A percentile compares a stretch with the other conserved stretches of the same genome.
These are phyloP conservation scores for Adrianichthys oophorus DNA, from an alignment of 2,797 vertebrate genomes.

Conservation along the genomic window DNA sequence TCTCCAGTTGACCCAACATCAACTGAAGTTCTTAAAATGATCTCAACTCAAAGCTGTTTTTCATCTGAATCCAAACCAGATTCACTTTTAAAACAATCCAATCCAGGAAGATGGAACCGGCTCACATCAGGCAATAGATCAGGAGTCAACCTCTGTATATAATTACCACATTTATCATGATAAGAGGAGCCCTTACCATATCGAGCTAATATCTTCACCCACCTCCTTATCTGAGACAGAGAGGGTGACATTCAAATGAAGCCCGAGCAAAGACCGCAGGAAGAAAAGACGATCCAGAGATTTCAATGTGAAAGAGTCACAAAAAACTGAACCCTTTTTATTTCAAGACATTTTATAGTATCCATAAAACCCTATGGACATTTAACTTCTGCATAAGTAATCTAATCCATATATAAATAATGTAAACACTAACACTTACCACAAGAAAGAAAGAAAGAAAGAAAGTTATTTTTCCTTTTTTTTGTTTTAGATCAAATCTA, in stretches of 20 bases:
- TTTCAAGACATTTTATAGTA: conserved; percentile 20
- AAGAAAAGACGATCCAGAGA: conserved; percentile 32
- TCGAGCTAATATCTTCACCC: conserved; percentile 37
- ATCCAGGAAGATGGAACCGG: conserved; percentile 53
- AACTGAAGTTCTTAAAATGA: conserved; percentile 48
- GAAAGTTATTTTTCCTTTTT: no score
- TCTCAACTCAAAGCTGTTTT: conserved; percentile 47
- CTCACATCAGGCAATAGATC: conserved; percentile 60
- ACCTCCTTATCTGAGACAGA: conserved; percentile 35
- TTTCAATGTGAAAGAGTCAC: conserved; percentile 26
- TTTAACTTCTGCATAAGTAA: no score
- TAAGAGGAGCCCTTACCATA: conserved; percentile 46
- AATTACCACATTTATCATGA: conserved; percentile 62
- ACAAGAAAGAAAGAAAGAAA: no score
- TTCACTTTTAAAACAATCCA: conserved; percentile 51
- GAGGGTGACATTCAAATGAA: conserved; percentile 32
- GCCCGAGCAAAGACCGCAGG: conserved; percentile 16
- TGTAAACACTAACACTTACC: no score
- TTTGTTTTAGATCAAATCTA: no score
- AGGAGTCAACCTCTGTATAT: conserved; percentile 53
- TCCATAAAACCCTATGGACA: no score
- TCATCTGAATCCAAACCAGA: conserved; percentile 66
- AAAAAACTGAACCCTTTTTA: conserved; percentile 3
- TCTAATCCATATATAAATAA: no score
- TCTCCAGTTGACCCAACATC: conserved; percentile 49